These are phyloP conservation scores for Megaceryle alcyon DNA, from an alignment of 2,797 vertebrate species.

Conservation along the genomic window DNA sequence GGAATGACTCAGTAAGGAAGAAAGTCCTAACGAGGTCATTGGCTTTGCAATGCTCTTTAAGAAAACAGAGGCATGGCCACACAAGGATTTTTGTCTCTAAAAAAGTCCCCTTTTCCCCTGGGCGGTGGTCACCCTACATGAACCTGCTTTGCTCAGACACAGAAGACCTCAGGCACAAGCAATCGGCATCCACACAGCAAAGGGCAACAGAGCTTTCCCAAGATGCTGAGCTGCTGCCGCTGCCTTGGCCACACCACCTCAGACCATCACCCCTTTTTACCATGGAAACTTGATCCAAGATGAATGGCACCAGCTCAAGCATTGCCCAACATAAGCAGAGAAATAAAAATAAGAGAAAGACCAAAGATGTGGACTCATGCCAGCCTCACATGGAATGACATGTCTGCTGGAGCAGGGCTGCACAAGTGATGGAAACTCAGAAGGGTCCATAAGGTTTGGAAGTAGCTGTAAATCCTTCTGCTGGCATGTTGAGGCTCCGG, in stretches of 20 bases:
- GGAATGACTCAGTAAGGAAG: not conserved
- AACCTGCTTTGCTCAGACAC: not conserved
- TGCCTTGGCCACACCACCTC: fast-evolving
- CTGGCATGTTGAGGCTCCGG: not conserved
- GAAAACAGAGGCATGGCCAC: not conserved
- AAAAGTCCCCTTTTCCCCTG: not conserved
- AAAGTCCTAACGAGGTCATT: not conserved
- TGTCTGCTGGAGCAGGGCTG: not conserved
- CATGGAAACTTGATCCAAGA: not conserved
- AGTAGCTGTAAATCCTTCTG: not conserved
- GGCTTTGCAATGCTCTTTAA: not conserved
- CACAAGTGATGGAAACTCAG: not conserved
- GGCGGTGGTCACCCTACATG: fast-evolving
- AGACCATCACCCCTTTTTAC: fast-evolving
- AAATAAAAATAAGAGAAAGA: not conserved
- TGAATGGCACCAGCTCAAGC: not conserved
- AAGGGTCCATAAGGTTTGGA: not conserved
- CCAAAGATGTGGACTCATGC: fast-evolving
- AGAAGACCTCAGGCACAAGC: no score
- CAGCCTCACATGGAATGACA: fast-evolving
- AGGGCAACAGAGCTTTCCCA: not conserved
- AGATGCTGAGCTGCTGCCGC: not conserved
- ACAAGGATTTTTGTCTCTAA: not conserved
- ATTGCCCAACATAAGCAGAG: not conserved
- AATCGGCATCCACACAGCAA: fast-evolving